phyloP scores from a whole-genome alignment of 2,888 invertebrate genomes.

The Adineta ricciae region DNA sequence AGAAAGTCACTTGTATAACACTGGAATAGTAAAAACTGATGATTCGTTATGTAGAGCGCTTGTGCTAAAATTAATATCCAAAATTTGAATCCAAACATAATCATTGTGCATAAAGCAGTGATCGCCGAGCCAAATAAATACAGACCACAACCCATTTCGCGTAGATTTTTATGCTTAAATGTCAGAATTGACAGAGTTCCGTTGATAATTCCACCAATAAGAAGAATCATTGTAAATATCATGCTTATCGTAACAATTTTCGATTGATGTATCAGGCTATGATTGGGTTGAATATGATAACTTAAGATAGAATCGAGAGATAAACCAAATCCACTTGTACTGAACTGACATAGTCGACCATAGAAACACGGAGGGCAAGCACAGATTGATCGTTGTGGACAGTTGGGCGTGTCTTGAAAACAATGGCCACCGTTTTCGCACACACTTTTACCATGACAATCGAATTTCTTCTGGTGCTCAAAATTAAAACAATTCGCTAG shows the following conservation, averaged over 20 bases:
- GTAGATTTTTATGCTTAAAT: too few species aligned
- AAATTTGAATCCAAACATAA: background rate
- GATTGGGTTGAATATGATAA: background rate
- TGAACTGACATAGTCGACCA: background rate
- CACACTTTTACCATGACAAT: background rate
- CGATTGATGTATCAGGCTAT: too few species aligned
- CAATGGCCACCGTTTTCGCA: background rate
- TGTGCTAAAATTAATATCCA: background rate
- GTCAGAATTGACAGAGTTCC: too few species aligned
- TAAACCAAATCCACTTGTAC: background rate
- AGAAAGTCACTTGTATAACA: background rate
- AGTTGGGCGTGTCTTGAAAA: background rate
- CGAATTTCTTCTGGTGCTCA: background rate
- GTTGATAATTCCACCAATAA: too few species aligned
- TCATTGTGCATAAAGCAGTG: background rate
- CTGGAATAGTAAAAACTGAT: background rate
- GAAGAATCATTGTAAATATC: too few species aligned
- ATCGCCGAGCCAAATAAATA: background rate
- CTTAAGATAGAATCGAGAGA: background rate
- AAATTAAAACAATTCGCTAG: background rate
- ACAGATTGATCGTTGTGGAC: background rate
- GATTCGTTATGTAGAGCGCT: background rate
- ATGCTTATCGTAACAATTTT: too few species aligned
- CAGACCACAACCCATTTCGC: too few species aligned
- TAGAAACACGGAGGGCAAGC: background rate